These are phyloP conservation scores for Athalia rosae DNA, from an alignment of 2,888 invertebrate genomes.

Conservation along the genomic window DNA sequence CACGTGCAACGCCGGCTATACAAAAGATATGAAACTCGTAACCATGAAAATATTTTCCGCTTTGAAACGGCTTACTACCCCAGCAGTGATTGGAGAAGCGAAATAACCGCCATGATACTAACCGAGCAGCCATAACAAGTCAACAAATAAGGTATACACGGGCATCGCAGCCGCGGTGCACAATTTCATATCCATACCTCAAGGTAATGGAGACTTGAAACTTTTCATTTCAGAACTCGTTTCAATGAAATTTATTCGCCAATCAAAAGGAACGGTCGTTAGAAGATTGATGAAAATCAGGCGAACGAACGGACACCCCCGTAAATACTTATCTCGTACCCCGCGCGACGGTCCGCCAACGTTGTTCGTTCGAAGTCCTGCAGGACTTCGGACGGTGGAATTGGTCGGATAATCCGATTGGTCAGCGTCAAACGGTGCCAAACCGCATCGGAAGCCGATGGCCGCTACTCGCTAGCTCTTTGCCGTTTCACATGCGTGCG, in stretches of 20 bases:
- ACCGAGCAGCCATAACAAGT: neutral
- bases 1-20: slow-evolving; percentile 7
- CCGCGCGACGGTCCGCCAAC: too few species aligned
- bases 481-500: neutral
- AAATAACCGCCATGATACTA: slow-evolving; percentile 31
- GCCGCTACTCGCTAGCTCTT: slow-evolving; percentile 5
- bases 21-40: slow-evolving; percentile 35
- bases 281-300: neutral
- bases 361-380: slow-evolving; percentile 33
- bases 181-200: neutral
- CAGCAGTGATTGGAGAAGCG: slow-evolving; percentile 33
- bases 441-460: slow-evolving; percentile 21
- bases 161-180: neutral
- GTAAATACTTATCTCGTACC: neutral
- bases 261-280: neutral
- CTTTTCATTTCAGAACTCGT: neutral
- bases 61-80: slow-evolving; percentile 3
- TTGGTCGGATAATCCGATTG: slow-evolving; percentile 39
- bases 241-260: neutral
- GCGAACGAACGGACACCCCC: neutral
- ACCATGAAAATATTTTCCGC: slow-evolving; percentile 45
- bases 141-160: slow-evolving; percentile 25
- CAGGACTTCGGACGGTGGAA: slow-evolving; percentile 38
- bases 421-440: slow-evolving; percentile 31
- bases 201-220: neutral